These are phyloP conservation scores for Aphelocoma coerulescens DNA, from an alignment of 2,113 vertebrate species.

Conservation along the genomic window DNA sequence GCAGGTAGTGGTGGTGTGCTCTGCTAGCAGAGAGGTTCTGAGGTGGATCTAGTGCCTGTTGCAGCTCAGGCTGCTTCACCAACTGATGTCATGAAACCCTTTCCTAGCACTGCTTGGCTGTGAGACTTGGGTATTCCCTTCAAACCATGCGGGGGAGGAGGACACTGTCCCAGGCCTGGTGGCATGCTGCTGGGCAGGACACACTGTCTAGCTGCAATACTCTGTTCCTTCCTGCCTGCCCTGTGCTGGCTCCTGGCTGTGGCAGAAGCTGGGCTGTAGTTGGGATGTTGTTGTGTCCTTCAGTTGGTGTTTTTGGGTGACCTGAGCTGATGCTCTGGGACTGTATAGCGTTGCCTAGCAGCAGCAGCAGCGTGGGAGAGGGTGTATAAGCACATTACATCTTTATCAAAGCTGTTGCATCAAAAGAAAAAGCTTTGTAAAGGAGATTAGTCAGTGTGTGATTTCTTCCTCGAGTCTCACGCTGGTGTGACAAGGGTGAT, in stretches of 20 bases:
- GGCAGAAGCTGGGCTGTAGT: neutral
- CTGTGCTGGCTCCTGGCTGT: neutral
- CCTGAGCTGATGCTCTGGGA: neutral
- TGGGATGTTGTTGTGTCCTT: rapidly evolving
- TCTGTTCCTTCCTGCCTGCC: neutral
- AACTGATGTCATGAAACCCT: neutral
- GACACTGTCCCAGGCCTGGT: rapidly evolving
- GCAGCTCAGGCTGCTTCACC: neutral
- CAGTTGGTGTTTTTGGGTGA: neutral
- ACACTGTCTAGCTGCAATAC: neutral
- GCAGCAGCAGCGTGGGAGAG: neutral
- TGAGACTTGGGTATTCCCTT: neutral
- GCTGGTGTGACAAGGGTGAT: neutral
- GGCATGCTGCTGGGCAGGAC: neutral
- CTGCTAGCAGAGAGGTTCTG: neutral
- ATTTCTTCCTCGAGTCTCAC: neutral
- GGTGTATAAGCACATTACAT: conserved; percentile 15
- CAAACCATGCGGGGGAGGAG: rapidly evolving
- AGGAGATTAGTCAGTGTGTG: conserved; percentile 5
- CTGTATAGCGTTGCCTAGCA: neutral
- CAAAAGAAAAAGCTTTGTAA: neutral
- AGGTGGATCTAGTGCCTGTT: neutral
- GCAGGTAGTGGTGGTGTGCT: neutral
- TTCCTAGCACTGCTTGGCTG: neutral
- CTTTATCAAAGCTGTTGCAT: conserved; percentile 10